These are phyloP conservation scores for Pterobdella sp. DNA, from an alignment of 2,888 invertebrate species.

Conservation along the genomic window DNA sequence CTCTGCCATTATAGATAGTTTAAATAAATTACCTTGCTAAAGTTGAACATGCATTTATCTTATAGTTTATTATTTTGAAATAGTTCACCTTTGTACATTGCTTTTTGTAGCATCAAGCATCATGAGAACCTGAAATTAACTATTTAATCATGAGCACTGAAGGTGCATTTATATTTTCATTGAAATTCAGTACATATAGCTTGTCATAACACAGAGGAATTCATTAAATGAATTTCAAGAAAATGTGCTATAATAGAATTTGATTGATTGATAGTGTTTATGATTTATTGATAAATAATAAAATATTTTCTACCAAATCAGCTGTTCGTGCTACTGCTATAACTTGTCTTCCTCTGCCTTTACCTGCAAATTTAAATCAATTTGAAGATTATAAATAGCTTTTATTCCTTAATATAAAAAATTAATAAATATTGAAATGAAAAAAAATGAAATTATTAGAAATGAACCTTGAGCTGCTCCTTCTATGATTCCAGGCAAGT, in stretches of 20 bases:
- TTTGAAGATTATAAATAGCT: conserved; percentile 29
- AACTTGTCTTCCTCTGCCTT: conserved; percentile 80
- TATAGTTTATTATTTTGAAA: no score
- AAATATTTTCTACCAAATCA: conserved; percentile 64
- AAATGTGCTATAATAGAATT: no score
- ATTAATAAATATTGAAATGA: background rate
- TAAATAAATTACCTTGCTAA: no score
- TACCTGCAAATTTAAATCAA: conserved; percentile 23
- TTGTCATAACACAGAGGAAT: no score
- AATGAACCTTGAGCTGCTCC: conserved; percentile 76
- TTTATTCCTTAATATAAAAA: background rate
- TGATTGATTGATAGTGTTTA: no score
- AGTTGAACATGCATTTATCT: no score
- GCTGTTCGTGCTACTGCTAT: conserved; percentile 97
- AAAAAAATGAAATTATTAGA: background rate
- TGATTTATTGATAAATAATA: no score
- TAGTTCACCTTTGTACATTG: conserved; percentile 71
- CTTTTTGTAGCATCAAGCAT: conserved; percentile 99
- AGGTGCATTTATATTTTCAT: no score
- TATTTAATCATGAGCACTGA: no score
- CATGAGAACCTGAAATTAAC: conserved; percentile 61
- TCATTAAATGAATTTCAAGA: no score
- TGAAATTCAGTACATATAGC: no score
- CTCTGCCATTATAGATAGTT: conserved; percentile 51
- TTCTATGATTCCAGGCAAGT: conserved; percentile 98